These are phyloP conservation scores for Acipenser transmontanus DNA, from an alignment of 2,797 vertebrate species.

Conservation along the genomic window DNA sequence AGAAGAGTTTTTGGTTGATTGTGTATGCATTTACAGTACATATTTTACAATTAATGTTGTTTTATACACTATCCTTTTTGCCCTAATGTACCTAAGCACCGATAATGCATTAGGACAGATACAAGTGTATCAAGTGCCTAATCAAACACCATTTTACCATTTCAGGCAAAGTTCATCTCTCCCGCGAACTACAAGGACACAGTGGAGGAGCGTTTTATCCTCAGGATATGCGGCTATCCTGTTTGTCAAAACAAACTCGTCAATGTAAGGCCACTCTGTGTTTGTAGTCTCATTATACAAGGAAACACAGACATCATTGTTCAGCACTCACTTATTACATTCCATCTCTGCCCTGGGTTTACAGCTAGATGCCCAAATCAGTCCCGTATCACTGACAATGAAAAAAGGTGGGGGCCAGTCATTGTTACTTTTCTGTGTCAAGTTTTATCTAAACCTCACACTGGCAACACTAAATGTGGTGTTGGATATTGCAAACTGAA, in stretches of 20 bases:
- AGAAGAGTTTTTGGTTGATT: conserved; percentile 77
- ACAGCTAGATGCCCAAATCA: too few species aligned
- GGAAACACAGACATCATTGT: too few species aligned
- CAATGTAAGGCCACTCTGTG: conserved; percentile 61
- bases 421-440: too few species aligned
- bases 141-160: conserved; percentile 13
- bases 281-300: background rate
- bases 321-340: too few species aligned
- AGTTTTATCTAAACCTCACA: too few species aligned
- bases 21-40: conserved; percentile 56
- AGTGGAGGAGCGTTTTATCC: conserved; percentile 81
- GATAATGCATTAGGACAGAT: background rate
- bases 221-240: conserved; percentile 85
- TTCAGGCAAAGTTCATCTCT: conserved; percentile 74
- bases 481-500: too few species aligned
- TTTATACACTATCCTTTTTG: background rate
- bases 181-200: conserved; percentile 78
- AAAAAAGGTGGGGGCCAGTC: too few species aligned
- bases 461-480: too few species aligned
- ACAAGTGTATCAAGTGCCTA: background rate
- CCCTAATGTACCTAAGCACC: background rate
- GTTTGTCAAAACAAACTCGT: conserved; percentile 74
- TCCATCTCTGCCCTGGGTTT: too few species aligned
- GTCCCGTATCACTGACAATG: too few species aligned
- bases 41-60: too few species aligned